These are phyloP conservation scores for Thalassarche chlororhynchos DNA, from an alignment of 2,113 vertebrate species.

Conservation along the genomic window DNA sequence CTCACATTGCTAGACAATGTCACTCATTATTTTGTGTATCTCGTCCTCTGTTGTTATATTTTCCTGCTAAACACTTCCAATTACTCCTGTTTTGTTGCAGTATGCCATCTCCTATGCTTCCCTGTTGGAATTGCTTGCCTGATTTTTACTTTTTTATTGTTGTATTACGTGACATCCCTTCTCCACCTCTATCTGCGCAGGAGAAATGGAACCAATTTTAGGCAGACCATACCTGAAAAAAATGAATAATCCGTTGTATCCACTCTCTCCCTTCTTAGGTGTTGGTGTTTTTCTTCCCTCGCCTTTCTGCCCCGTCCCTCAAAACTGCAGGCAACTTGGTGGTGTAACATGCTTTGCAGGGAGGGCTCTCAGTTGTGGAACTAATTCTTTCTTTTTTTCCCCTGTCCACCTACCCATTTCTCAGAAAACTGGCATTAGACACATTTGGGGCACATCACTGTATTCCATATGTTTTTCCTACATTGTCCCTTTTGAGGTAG, in stretches of 20 bases:
- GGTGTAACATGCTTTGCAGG: background rate
- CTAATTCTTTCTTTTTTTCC: background rate
- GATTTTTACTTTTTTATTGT: background rate
- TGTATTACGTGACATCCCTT: background rate
- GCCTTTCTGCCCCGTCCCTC: background rate
- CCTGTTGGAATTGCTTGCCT: background rate
- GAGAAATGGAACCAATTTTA: background rate
- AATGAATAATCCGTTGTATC: background rate
- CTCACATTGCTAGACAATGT: background rate
- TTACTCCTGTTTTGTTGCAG: conserved; percentile 2
- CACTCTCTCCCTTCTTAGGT: background rate
- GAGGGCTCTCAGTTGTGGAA: background rate
- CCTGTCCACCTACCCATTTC: background rate
- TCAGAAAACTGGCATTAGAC: background rate
- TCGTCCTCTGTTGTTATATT: background rate
- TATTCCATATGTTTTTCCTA: conserved; percentile 6
- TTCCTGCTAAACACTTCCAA: background rate
- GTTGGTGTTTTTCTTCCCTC: background rate
- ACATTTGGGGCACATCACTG: background rate
- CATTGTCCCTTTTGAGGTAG: background rate
- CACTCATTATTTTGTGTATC: background rate
- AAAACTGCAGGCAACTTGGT: background rate
- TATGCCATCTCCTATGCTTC: background rate
- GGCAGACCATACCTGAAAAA: background rate
- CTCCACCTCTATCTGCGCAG: background rate